Evolutionary conservation across 2,113 vertebrate species (phyloP), one percentile per base, ranked within the genome.

Genomic region (Vidua chalybeata): DNA sequence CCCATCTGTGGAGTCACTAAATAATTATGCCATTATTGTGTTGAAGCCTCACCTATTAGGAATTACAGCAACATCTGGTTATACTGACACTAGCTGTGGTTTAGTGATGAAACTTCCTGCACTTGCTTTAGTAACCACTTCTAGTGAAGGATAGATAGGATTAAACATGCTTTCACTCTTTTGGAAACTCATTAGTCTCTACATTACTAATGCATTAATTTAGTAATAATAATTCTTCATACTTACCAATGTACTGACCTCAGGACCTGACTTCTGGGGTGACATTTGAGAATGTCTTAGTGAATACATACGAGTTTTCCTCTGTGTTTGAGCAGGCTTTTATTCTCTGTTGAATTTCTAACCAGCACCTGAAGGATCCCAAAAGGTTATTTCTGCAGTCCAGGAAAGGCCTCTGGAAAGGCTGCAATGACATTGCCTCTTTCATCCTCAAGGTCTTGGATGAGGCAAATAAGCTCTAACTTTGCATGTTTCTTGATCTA

Each of bases 51-150:
- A 45, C 56, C 94, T 89, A 67, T 28, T 31, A 79, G 37, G 64
- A 71, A 80, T 55, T 66, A 83, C 54, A 92, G n/a, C 51, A 94
- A 52, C 68, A 94, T 84, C 75, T 95, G 86, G 78, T 79, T 67
- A 66, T 69, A 45, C 31, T 91, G 76, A 73, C 58, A 72, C 31
- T 58, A 58, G 49, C 58, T 58, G 28, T 9, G 1, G 58, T 67
- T 87, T 21, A 4, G 75, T 63, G 72, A 95, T 61, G 76, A 63
- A 80, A 78, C 49, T 63, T 84, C n/a, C 83, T 71, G 13, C 64
- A 63, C 64, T 31, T 88, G 68, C 67, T 94, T 90, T 84, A 88
- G 55, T 56, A 94, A 88, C n/a, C 45, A 49, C 20, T 83, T 83
- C 30, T 86, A 33, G 28, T 33, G 43, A 81, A 81, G 28, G 63